These are phyloP conservation scores for Nipponacmea schrenckii DNA, from an alignment of 2,888 invertebrate genomes.

Conservation along the genomic window DNA sequence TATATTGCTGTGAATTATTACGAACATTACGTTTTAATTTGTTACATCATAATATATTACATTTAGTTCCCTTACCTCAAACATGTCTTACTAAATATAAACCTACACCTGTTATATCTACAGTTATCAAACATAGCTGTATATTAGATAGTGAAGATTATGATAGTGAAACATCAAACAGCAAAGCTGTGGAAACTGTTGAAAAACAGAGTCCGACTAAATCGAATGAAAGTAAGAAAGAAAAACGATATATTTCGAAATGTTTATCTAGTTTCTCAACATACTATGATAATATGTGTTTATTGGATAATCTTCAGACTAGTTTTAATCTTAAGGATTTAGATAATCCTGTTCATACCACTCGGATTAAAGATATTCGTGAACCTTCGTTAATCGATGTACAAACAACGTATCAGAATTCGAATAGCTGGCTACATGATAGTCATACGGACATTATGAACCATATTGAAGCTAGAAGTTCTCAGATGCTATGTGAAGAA, in stretches of 20 bases:
- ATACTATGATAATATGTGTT: slow-evolving; percentile 44
- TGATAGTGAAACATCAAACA: slow-evolving; percentile 31
- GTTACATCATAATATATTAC: not conserved
- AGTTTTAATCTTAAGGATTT: not conserved
- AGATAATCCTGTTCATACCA: not conserved
- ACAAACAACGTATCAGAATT: not conserved
- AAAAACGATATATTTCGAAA: slow-evolving; percentile 19
- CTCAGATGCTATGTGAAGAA: not conserved
- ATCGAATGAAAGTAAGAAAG: slow-evolving; percentile 6
- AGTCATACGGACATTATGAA: not conserved
- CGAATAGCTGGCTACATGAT: not conserved
- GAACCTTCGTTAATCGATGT: not conserved
- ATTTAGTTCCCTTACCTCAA: not conserved
- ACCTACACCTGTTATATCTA: slow-evolving; percentile 13
- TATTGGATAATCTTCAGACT: slow-evolving; percentile 30
- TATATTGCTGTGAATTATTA: not conserved
- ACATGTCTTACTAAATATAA: not conserved
- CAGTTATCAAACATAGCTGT: slow-evolving; percentile 18
- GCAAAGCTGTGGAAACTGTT: slow-evolving; percentile 7
- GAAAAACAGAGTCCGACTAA: not conserved
- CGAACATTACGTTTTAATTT: not conserved
- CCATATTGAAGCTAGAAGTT: not conserved
- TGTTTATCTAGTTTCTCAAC: slow-evolving; percentile 36
- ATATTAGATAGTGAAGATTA: slow-evolving; percentile 56
- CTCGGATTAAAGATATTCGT: not conserved